A percentile compares a stretch with the other conserved stretches of the same genome.
Evolutionary conservation across 1,140 invertebrate genomes (phyloP).

Genomic region (Aphis craccivora): DNA sequence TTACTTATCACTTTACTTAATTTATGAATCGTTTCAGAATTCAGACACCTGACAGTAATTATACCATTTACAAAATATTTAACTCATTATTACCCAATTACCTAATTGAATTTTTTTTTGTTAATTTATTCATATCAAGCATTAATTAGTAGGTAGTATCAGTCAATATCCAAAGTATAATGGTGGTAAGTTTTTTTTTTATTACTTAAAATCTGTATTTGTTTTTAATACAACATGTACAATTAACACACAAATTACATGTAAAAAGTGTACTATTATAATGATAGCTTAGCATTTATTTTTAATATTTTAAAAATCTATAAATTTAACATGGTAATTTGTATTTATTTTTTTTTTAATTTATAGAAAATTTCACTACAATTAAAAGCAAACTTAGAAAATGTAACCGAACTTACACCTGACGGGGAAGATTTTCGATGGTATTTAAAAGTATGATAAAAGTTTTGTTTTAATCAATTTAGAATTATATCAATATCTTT

Average conservation of each 20-base stretch:
- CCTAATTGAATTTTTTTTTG: too few species aligned
- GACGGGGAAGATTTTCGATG: slow-evolving; percentile 34
- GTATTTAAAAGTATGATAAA: slow-evolving; percentile 50
- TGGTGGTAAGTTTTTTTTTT: background rate
- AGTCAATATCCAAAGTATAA: background rate
- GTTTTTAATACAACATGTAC: background rate
- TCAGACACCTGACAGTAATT: too few species aligned
- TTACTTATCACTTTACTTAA: too few species aligned
- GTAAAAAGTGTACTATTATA: background rate
- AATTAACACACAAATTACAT: background rate
- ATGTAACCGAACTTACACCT: background rate
- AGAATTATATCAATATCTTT: background rate
- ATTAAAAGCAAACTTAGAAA: slow-evolving; percentile 51
- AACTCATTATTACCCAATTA: too few species aligned
- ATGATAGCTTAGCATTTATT: background rate
- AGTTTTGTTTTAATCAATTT: background rate
- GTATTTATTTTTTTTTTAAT: background rate
- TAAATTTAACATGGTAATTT: background rate
- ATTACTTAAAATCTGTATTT: background rate
- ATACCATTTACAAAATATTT: too few species aligned
- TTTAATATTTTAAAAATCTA: background rate
- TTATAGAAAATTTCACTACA: slow-evolving; percentile 41
- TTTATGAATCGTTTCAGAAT: too few species aligned
- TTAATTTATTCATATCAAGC: too few species aligned
- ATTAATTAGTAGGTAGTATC: background rate